These are phyloP conservation scores for Epizoanthus illoricatus DNA, from an alignment of 92 coral and sea anemone genomes.

Conservation along the genomic window DNA sequence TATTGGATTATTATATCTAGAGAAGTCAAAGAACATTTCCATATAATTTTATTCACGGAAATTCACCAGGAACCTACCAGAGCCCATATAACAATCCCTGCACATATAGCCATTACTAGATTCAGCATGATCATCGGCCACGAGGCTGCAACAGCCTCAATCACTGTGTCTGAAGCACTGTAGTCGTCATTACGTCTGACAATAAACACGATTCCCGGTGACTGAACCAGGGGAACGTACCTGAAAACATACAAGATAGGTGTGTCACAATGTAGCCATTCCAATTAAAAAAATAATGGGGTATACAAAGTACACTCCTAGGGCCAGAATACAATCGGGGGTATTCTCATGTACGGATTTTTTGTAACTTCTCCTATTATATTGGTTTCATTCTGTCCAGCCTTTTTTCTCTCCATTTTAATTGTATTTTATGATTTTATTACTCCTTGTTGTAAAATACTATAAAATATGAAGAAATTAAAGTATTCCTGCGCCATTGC, in stretches of 20 bases:
- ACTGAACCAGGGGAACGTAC: slow-evolving; percentile 70
- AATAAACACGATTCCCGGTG: slow-evolving; percentile 80
- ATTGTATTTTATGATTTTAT: too few species aligned
- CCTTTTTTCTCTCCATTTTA: too few species aligned
- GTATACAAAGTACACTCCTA: too few species aligned
- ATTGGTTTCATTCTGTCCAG: too few species aligned
- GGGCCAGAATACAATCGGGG: too few species aligned
- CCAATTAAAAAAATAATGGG: too few species aligned
- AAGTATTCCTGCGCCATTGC: too few species aligned
- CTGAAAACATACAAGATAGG: slow-evolving; percentile 24
- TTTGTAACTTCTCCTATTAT: too few species aligned
- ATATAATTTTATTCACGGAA: background rate
- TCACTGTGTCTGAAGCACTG: slow-evolving; percentile 50
- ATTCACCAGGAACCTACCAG: slow-evolving; percentile 58
- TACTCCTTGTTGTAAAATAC: too few species aligned
- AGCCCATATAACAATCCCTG: slow-evolving; percentile 75
- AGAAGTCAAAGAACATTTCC: background rate
- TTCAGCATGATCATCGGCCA: slow-evolving; percentile 71
- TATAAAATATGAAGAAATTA: too few species aligned
- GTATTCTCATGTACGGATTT: too few species aligned
- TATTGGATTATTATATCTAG: background rate
- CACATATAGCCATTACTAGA: slow-evolving; percentile 54
- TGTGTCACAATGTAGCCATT: too few species aligned
- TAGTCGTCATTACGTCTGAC: slow-evolving; percentile 50
- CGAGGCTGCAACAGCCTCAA: slow-evolving; percentile 50